Conservation (phyloP, 1,140 invertebrate genomes). For the Calycopis cecrops region DNA sequence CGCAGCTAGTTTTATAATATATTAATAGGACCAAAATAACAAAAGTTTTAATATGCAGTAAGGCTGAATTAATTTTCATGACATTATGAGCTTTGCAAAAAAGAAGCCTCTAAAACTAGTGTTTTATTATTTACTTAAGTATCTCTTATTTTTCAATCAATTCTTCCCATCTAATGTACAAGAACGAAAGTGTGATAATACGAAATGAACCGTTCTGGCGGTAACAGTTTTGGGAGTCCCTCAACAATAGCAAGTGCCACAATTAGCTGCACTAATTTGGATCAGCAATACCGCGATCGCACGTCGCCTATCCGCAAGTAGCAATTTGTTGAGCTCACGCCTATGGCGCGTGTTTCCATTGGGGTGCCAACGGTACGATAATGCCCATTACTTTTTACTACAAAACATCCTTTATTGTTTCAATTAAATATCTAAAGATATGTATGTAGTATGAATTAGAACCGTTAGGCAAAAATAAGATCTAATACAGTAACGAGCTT, state of each 20-base stretch:
- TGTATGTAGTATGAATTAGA: too few species aligned
- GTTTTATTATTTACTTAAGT: too few species aligned
- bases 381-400: neutral
- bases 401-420: too few species aligned
- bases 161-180: neutral
- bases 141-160: neutral
- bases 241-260: constrained; percentile 2
- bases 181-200: neutral
- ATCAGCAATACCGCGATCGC: constrained; percentile 23
- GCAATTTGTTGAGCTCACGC: constrained; percentile 33
- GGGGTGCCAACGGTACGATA: constrained; percentile 16
- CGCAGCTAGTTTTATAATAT: too few species aligned
- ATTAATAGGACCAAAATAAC: too few species aligned
- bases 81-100: too few species aligned
- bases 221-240: neutral
- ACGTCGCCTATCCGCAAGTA: constrained; percentile 25
- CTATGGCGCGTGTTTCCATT: constrained; percentile 24
- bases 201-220: neutral
- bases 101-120: too few species aligned
- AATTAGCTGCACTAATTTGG: constrained; percentile 12
- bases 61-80: too few species aligned
- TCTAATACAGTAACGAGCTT: too few species aligned
- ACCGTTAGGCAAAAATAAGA: too few species aligned
- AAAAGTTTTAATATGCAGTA: too few species aligned
- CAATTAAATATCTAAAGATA: too few species aligned